Percentiles rank a stretch among this genome's conserved stretches.
Conservation (phyloP, 2,113 vertebrate genomes). For the Tyrannus savana region DNA sequence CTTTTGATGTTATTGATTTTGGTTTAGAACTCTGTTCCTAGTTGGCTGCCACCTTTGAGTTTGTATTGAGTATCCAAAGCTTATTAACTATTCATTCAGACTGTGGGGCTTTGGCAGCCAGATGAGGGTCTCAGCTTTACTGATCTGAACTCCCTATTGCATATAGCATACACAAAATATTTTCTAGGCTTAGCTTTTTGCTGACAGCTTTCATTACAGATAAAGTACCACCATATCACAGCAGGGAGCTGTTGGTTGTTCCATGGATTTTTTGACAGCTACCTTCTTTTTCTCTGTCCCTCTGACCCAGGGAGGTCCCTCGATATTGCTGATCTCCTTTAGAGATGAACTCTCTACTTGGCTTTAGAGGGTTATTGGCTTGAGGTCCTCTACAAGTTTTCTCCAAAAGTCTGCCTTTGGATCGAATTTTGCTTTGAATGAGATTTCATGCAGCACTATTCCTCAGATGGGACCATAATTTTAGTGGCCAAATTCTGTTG, state of each 20-base stretch:
- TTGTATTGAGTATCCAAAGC: neutral
- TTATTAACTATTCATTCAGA: neutral
- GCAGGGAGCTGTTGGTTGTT: neutral
- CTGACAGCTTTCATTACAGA: neutral
- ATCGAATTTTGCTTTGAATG: neutral
- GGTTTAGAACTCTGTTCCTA: neutral
- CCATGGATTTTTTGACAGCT: neutral
- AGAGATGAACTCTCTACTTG: neutral
- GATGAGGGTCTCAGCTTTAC: neutral
- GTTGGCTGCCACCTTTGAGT: neutral
- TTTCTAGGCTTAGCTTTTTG: neutral
- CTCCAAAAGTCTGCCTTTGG: neutral
- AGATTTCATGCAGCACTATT: neutral
- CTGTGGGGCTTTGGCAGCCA: neutral
- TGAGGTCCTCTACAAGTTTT: neutral
- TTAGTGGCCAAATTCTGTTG: neutral
- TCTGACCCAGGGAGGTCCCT: neutral
- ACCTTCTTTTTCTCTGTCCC: neutral
- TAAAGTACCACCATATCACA: neutral
- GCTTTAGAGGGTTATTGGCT: neutral
- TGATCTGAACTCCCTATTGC: neutral
- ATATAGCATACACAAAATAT: neutral
- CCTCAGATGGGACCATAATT: accelerated
- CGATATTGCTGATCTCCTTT: neutral
- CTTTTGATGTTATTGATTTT: neutral